A percentile compares a stretch with the other conserved stretches of the same genome.
phyloP scores from a whole-genome alignment of 2,888 invertebrate species.

The Pantelozetes paolii region DNA sequence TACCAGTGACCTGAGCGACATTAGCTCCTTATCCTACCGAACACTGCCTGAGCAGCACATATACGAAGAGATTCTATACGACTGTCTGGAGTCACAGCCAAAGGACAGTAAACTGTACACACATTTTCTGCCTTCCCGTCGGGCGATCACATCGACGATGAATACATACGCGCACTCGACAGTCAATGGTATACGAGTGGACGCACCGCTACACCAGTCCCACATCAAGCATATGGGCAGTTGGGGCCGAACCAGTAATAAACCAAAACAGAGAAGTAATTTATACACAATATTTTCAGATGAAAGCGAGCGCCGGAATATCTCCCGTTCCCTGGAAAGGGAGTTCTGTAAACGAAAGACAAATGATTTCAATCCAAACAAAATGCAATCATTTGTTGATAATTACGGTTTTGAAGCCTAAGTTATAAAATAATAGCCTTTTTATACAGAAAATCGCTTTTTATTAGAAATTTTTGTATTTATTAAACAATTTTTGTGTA shows the following conservation, averaged over 20 bases:
- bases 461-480: no score
- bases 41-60: slow-evolving; percentile 50
- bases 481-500: no score
- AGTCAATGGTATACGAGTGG: slow-evolving; percentile 2
- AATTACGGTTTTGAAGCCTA: background rate
- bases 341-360: slow-evolving; percentile 45
- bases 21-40: slow-evolving; percentile 19
- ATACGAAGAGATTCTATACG: slow-evolving; percentile 52
- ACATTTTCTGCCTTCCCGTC: background rate
- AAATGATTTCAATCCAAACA: slow-evolving; percentile 7
- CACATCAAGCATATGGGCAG: slow-evolving; percentile 37
- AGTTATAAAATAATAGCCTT: background rate
- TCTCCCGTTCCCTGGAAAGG: slow-evolving; percentile 50
- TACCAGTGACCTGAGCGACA: background rate
- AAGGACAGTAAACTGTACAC: background rate
- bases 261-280: slow-evolving; percentile 50
- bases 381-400: background rate
- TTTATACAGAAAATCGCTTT: no score
- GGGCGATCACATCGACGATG: background rate
- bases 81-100: slow-evolving; percentile 41
- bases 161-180: background rate
- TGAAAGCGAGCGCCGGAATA: slow-evolving; percentile 49
- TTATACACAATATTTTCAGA: slow-evolving; percentile 51
- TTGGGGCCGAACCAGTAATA: slow-evolving; percentile 44
- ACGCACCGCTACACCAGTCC: slow-evolving; percentile 4